These are phyloP conservation scores for Phyllostomus hastatus DNA, from an alignment of 2,113 vertebrate species.

Conservation along the genomic window DNA sequence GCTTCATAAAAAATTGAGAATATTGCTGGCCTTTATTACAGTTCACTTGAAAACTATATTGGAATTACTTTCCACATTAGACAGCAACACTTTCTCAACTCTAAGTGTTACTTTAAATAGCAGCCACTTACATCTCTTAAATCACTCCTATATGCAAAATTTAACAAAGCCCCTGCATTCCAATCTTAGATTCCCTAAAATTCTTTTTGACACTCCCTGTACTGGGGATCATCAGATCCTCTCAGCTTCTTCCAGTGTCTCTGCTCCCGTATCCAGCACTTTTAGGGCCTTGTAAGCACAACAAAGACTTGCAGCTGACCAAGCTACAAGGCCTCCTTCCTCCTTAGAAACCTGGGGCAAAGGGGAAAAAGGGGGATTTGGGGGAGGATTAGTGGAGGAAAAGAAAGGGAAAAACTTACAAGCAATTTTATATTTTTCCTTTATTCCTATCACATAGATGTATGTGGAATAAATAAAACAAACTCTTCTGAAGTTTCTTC, in stretches of 20 bases:
- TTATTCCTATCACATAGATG: background rate
- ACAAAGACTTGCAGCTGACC: background rate
- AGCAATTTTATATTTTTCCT: background rate
- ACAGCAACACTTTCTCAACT: background rate
- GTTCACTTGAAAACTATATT: background rate
- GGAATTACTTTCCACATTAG: background rate
- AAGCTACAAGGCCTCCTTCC: background rate
- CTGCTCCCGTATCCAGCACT: background rate
- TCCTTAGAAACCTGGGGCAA: background rate
- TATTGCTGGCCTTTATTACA: background rate
- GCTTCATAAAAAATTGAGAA: background rate
- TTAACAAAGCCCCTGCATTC: background rate
- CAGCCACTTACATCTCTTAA: background rate
- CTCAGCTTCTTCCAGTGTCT: background rate
- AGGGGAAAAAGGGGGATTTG: background rate
- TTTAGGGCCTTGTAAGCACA: background rate
- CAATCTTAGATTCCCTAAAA: background rate
- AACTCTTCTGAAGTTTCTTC: background rate
- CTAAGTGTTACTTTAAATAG: background rate
- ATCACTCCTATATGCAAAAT: background rate
- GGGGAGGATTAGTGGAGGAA: background rate
- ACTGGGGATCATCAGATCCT: background rate
- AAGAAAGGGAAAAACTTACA: background rate
- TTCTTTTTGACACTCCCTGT: background rate
- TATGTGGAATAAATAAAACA: background rate